These are phyloP conservation scores for Drosophila prosaltans DNA, from an alignment of 1,140 invertebrate species.

Conservation along the genomic window DNA sequence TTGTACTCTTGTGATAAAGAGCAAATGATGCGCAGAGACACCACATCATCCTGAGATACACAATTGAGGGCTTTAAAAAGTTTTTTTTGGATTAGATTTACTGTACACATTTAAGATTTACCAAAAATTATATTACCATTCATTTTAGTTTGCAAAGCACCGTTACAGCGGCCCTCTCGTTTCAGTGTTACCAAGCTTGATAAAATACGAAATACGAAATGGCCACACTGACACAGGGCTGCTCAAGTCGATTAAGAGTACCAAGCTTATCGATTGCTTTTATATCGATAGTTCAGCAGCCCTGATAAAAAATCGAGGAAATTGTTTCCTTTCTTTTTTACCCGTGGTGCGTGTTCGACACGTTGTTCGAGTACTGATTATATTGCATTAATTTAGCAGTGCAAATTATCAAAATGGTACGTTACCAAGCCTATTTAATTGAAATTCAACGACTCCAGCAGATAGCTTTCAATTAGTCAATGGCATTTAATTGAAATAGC, in stretches of 20 bases:
- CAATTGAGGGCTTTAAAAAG: constrained; percentile 50
- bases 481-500: constrained; percentile 5
- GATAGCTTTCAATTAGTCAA: background rate
- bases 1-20: constrained; percentile 33
- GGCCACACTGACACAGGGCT: constrained; percentile 15
- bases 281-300: constrained; percentile 4
- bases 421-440: background rate
- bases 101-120: background rate
- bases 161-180: constrained; percentile 35
- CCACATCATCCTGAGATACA: constrained; percentile 57
- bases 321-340: constrained; percentile 7
- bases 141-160: constrained; percentile 26
- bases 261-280: background rate
- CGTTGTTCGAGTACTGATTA: constrained; percentile 8
- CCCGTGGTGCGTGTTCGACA: constrained; percentile 12
- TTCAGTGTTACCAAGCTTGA: background rate
- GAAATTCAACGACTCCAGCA: background rate
- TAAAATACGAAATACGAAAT: background rate
- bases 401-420: constrained; percentile 4
- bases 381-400: constrained; percentile 1
- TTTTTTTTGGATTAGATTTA: background rate
- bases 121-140: constrained; percentile 53
- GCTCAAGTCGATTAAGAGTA: background rate
- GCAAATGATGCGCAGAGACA: constrained; percentile 63
- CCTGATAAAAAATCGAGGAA: constrained; percentile 27